phyloP scores from a whole-genome alignment of 2,113 vertebrate genomes.

The Rhynchomys soricoides region DNA sequence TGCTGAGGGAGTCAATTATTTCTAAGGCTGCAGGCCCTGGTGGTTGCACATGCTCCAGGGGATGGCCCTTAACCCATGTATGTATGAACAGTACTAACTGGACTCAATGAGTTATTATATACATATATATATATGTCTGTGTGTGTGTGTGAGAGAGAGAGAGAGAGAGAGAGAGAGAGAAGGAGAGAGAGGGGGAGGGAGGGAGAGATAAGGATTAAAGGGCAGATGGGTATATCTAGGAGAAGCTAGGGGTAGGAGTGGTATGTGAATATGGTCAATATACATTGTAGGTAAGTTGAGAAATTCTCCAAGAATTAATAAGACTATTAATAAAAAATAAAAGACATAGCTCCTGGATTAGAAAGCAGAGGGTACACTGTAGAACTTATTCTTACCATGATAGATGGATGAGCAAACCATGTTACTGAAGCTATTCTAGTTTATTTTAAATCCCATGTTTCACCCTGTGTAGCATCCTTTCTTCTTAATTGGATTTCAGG shows the following conservation, averaged over 20 bases:
- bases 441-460: neutral
- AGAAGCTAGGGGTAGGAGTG: neutral
- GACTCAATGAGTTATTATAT: neutral
- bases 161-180: too few species aligned
- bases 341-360: neutral
- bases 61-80: neutral
- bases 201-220: neutral
- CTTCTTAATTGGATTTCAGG: conserved; percentile 47
- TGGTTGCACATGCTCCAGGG: neutral
- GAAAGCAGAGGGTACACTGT: neutral
- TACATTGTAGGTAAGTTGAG: neutral
- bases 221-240: neutral
- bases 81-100: neutral
- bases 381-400: neutral
- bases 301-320: neutral
- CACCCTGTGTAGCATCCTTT: neutral
- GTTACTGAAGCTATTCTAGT: neutral
- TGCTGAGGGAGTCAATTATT: neutral
- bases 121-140: too few species aligned
- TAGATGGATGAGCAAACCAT: neutral
- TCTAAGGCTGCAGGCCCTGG: neutral
- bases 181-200: neutral
- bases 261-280: neutral
- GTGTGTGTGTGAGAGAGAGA: too few species aligned
- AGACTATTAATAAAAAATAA: neutral